Evolutionary conservation across 1,140 invertebrate species (phyloP), one percentile per base, ranked within the genome.

Genomic region (Whitmania pigra): DNA sequence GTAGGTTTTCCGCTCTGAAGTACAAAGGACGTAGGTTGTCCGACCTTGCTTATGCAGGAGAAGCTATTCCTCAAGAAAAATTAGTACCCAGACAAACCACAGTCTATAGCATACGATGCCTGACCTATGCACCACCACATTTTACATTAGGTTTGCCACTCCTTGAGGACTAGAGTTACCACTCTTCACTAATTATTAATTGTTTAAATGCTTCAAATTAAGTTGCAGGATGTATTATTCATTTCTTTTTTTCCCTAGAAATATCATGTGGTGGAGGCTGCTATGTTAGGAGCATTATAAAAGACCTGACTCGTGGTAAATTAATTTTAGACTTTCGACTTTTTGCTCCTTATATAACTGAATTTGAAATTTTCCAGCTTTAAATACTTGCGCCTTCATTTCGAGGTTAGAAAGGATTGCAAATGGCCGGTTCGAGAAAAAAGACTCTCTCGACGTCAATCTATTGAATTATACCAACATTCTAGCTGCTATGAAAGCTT

Each of bases 1-100:
- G 29, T n/a, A 72, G 71, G 25, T 72, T 67, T 54, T 72, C 71
- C 9, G 71, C 71, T 53, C n/a, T 72, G 71, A 72, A 72, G 63
- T 67, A 67, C 66, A 67, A 72, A 29, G 71, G 71, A 11, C 63
- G 60, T 2, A 57, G 71, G 22, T 43, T 72, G n/a, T 72, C 71
- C 0, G 71, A 72, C 63, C 66, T 72, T 20, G 71, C 63, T 15
- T 67, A 67, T 15, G 60, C 63, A 27, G 71, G 71, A 25, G 71
- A 72, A 11, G 43, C 71, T 7, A 66, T 72, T 22, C 71, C 71
- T 18, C 31, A 17, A 31, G 43, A 40, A 53, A 70, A 70, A 53
- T 49, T 72, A 31, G 57, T 17, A 25, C 60, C 71, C 6, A 36
- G 71, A 25, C 31, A 43, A 15, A 57, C 68, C 20, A 31, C 27